phyloP scores from a whole-genome alignment of 2,797 vertebrate species.

The Meriones psammophilus region DNA sequence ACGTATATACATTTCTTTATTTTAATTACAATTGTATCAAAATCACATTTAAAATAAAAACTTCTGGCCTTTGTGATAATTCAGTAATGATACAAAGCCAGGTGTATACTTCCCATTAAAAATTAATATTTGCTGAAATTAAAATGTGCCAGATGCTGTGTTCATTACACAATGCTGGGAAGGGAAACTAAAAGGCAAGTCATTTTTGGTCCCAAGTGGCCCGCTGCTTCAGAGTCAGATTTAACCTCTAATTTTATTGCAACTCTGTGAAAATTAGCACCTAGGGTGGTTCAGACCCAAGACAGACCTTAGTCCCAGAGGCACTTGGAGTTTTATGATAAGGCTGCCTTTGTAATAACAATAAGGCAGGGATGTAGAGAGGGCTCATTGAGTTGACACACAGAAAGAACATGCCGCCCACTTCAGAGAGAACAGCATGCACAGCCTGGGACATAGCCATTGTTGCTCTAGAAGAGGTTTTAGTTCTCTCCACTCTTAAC shows the following conservation, averaged over 20 bases:
- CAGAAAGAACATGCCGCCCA: not conserved
- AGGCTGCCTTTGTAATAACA: not conserved
- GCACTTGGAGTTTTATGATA: not conserved
- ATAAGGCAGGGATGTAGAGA: not conserved
- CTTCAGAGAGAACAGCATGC: not conserved
- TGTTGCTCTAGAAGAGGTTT: not conserved
- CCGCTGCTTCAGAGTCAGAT: constrained; percentile 24
- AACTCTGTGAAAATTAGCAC: constrained; percentile 49
- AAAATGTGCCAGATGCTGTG: constrained; percentile 58
- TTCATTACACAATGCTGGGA: constrained; percentile 32
- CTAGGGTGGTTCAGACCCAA: not conserved
- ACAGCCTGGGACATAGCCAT: not conserved
- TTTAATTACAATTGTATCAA: constrained; percentile 46
- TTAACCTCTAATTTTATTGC: constrained; percentile 59
- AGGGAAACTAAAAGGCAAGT: constrained; percentile 37
- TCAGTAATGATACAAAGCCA: constrained; percentile 44
- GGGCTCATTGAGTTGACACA: not conserved
- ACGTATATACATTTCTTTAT: not conserved
- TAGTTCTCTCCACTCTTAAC: not conserved
- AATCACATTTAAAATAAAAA: not conserved
- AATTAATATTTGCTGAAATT: constrained; percentile 72
- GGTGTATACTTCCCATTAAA: constrained; percentile 63
- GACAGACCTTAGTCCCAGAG: not conserved
- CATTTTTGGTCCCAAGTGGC: constrained; percentile 53
- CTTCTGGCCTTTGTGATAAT: constrained; percentile 29